Percentiles rank a stretch among this genome's conserved stretches.
phyloP scores from a whole-genome alignment of 2,888 invertebrate genomes.

The Dolichomitus sp. region DNA sequence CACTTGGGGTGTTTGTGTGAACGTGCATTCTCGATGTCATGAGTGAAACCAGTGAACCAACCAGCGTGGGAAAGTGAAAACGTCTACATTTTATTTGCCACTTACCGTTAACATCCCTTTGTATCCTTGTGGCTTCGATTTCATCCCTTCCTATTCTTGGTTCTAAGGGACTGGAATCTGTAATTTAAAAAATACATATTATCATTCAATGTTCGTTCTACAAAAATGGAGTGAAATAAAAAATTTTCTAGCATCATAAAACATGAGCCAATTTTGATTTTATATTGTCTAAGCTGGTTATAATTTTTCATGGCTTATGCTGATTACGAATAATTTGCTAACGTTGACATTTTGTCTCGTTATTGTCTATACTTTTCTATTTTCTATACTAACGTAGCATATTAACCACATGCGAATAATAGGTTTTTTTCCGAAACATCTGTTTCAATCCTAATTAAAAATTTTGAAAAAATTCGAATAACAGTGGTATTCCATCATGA shows the following conservation, averaged over 20 bases:
- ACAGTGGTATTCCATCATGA: too few relatives aligned
- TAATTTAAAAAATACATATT: conserved; percentile 35
- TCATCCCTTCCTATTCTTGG: conserved; percentile 67
- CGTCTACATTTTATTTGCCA: conserved; percentile 23
- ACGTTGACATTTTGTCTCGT: not conserved
- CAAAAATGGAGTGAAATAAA: not conserved
- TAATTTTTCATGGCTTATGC: too few relatives aligned
- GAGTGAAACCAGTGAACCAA: conserved; percentile 63
- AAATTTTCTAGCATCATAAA: too few relatives aligned
- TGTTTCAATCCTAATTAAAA: too few relatives aligned
- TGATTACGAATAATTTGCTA: too few relatives aligned
- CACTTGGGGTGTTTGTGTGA: conserved; percentile 59
- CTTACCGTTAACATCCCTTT: conserved; percentile 83
- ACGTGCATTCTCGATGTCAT: conserved; percentile 67
- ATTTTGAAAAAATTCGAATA: too few relatives aligned
- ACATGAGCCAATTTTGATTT: too few relatives aligned
- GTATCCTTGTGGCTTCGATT: conserved; percentile 75
- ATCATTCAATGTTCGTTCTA: not conserved
- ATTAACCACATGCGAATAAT: too few relatives aligned
- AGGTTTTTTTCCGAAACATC: too few relatives aligned
- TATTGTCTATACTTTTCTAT: not conserved
- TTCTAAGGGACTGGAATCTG: conserved; percentile 52
- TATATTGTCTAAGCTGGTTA: too few relatives aligned
- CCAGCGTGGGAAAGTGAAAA: conserved; percentile 46
- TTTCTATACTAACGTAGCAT: not conserved